Percentiles rank a stretch among this genome's conserved stretches.
These are phyloP conservation scores for Orthosia gracilis DNA, from an alignment of 2,888 invertebrate species.

Conservation along the genomic window DNA sequence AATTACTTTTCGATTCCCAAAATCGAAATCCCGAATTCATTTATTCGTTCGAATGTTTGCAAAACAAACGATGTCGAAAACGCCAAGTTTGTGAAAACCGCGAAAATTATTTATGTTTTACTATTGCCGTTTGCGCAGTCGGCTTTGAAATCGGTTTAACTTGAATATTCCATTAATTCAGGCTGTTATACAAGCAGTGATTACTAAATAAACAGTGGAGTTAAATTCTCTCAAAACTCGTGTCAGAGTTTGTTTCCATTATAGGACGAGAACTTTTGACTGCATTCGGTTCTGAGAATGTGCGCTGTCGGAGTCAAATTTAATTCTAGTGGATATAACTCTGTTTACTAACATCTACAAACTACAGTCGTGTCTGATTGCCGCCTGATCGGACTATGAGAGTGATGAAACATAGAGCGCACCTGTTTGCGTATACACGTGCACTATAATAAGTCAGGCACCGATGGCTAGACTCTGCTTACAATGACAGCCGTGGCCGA, in stretches of 20 bases:
- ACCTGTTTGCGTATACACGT: no score
- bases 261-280: slow-evolving; percentile 19
- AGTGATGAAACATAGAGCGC: no score
- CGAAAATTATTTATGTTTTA: slow-evolving; percentile 76
- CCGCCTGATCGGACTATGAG: no score
- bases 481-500: no score
- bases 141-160: slow-evolving; percentile 79
- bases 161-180: slow-evolving; percentile 87
- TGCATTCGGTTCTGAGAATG: background rate
- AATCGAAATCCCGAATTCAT: slow-evolving; percentile 73
- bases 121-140: slow-evolving; percentile 70
- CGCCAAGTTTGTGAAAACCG: slow-evolving; percentile 71
- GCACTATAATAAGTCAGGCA: no score
- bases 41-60: slow-evolving; percentile 83
- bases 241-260: slow-evolving; percentile 54
- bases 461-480: no score
- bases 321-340: background rate
- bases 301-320: background rate
- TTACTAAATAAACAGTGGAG: slow-evolving; percentile 81
- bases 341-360: background rate
- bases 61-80: slow-evolving; percentile 73
- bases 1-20: slow-evolving; percentile 56
- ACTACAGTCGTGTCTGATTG: no score
- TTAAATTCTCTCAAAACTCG: slow-evolving; percentile 70
- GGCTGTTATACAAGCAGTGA: slow-evolving; percentile 81